phyloP scores from a whole-genome alignment of 2,888 invertebrate genomes.

The Lepidocyrtoides sp. region DNA sequence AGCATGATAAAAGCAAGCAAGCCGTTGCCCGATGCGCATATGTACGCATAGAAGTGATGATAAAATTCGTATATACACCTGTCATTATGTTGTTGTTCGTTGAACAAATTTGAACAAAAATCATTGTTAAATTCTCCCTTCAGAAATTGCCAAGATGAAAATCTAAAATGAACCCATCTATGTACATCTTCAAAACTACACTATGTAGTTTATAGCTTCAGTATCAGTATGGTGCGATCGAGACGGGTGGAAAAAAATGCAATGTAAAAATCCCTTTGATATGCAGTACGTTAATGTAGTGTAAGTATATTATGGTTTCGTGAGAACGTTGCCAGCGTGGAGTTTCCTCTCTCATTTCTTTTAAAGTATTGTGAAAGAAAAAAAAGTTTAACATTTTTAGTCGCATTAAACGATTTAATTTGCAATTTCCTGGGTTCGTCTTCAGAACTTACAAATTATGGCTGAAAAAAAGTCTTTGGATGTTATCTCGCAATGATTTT shows the following conservation, averaged over 20 bases:
- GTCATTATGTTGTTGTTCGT: constrained; percentile 35
- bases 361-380: constrained; percentile 17
- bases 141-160: constrained; percentile 25
- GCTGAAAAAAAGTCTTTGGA: constrained; percentile 16
- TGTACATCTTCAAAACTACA: no score
- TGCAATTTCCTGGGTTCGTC: constrained; percentile 55
- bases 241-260: neutral
- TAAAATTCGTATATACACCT: constrained; percentile 51
- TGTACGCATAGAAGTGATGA: constrained; percentile 26
- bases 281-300: no score
- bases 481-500: neutral
- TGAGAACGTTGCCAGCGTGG: constrained; percentile 53
- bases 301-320: constrained; percentile 35
- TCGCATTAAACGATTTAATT: constrained; percentile 65
- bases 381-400: constrained; percentile 45
- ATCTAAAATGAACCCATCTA: constrained; percentile 4
- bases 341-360: constrained; percentile 33
- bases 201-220: neutral
- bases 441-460: constrained; percentile 29
- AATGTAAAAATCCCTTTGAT: neutral
- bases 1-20: neutral
- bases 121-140: constrained; percentile 56
- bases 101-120: constrained; percentile 46
- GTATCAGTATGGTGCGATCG: neutral
- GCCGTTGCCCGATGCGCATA: neutral